Base-by-base conservation (phyloP, 2,113 vertebrate species). In the Rhinogobius similis region DNA sequence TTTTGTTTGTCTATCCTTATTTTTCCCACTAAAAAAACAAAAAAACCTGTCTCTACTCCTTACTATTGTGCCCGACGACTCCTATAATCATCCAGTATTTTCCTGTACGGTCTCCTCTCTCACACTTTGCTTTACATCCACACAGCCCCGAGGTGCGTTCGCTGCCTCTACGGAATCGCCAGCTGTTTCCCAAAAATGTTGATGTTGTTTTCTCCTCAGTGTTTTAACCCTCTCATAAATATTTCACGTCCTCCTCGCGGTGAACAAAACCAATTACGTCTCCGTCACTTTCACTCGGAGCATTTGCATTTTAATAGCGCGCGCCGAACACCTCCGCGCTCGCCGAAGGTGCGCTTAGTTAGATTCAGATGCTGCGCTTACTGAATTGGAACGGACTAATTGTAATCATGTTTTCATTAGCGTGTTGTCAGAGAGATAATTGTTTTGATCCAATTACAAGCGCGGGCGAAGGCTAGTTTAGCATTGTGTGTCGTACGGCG, bases 131-230 rank as follows among this genome's bases (percentile, higher is more conserved):
- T 67, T 41, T 59, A 59, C 68, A 52, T 68, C 27, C 56, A 12
- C 5, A 53, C 69, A 41, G 74, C 55, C 76, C 74, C 26, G 41
- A 63, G 74, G 72, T 59, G 53, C 32, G n/a, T 56, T 72, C 62
- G 58, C 24, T 18, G 53, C 74, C 53, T 81, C 72, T 38, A 38
- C 63, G 56, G 71, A 64, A 64, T 20, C 16, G 59, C 68, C 73
- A 79, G 48, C 64, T 82, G 73, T 83, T 76, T 75, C 68, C 66
- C 23, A 74, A 32, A n/a, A 76, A 81, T 67, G 36, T 73, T 48
- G 29, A 38, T 63, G 65, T 36, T 53, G 53, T 68, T n/a, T 14
- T 78, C 65, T 68, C 4, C n/a, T 10, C 72, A 1, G 11, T 13
- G 65, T 38, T 53, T 14, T 20, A 67, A 39, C 41, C 63, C n/a